Base-by-base conservation (phyloP, 2,113 vertebrate genomes). In the Megatriorchis doriae region DNA sequence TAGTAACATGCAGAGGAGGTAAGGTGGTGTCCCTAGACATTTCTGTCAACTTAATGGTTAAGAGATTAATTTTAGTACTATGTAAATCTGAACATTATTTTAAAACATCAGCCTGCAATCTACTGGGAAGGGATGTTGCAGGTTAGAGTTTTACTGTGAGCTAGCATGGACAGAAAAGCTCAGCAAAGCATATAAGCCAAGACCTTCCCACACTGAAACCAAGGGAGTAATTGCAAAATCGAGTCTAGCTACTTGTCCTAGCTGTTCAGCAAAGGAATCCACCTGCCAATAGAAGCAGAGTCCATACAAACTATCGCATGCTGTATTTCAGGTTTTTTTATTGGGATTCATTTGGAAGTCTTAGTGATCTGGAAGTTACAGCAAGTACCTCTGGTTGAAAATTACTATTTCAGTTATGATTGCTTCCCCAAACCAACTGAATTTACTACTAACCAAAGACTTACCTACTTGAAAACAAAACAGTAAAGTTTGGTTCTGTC, bases 401-500 rank as follows among this genome's bases (percentile, higher is more conserved):
- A 74, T 72, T 56, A 55, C 32, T 53, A 40, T 80, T 80, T 85
- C 75, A 78, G 55, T 97, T 96, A 86, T 1, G 20, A 77, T 80
- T 86, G 55, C 65, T 86, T 91, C 78, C 83, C 90, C 72, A 72
- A 80, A 80, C 22, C 68, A 88, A 92, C 32, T 74, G 74, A 87
- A 86, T 90, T 96, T 93, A 15, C 84, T 90, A 82, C 43, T 94
- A 88, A 84, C 93, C 96, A 97, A 96, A 86, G 97, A 97, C 73
- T 87, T 67, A 88, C 2, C 61, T 97, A 96, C 93, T 96, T 96
- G 94, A 96, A 96, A 88, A 92, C 16, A 85, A 81, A 90, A 1
- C 50, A 81, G 81, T 78, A 32, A 88, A 83, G 75, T 94, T 94
- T 85, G 71, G 17, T 85, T 94, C 68, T 81, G 66, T 93, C 53